Percentiles rank a stretch among this genome's conserved stretches.
phyloP scores from a whole-genome alignment of 2,888 invertebrate genomes.

The Fragum whitleyi region DNA sequence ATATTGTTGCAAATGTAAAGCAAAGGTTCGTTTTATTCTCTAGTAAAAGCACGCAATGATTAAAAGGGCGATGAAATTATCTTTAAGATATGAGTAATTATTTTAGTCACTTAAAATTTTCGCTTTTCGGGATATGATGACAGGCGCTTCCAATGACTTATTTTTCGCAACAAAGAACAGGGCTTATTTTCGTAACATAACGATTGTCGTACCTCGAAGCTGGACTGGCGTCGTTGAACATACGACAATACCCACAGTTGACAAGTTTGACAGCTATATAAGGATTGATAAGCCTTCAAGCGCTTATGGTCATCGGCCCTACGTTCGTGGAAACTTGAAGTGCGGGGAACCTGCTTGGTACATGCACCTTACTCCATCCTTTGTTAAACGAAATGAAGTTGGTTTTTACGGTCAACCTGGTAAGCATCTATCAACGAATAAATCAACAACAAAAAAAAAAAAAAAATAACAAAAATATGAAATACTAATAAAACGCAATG shows the following conservation, averaged over 20 bases:
- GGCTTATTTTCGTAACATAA: slow-evolving; percentile 86
- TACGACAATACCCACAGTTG: slow-evolving; percentile 6
- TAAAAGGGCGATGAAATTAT: too few relatives aligned
- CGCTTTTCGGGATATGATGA: slow-evolving; percentile 86
- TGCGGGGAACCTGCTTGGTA: slow-evolving; percentile 72
- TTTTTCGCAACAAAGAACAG: slow-evolving; percentile 87
- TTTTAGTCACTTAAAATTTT: too few relatives aligned
- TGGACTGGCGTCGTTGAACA: slow-evolving; percentile 86
- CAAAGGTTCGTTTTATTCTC: too few relatives aligned
- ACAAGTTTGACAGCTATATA: slow-evolving; percentile 86
- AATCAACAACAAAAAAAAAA: background rate
- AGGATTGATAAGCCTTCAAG: slow-evolving; percentile 85
- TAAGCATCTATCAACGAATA: too few relatives aligned
- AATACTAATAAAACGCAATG: too few relatives aligned
- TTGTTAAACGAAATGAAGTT: slow-evolving; percentile 45
- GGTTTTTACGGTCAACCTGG: slow-evolving; percentile 3
- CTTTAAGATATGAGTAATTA: too few relatives aligned
- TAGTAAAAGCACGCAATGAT: too few relatives aligned
- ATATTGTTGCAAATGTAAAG: too few relatives aligned
- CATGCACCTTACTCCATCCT: slow-evolving; percentile 72
- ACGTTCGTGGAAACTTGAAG: slow-evolving; percentile 66
- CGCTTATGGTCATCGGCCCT: slow-evolving; percentile 67
- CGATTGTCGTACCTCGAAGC: slow-evolving; percentile 88
- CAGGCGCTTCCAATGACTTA: slow-evolving; percentile 87
- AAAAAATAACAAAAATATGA: too few relatives aligned